phyloP scores from a whole-genome alignment of 2,888 invertebrate genomes.

The Zhengitettix transpicula region DNA sequence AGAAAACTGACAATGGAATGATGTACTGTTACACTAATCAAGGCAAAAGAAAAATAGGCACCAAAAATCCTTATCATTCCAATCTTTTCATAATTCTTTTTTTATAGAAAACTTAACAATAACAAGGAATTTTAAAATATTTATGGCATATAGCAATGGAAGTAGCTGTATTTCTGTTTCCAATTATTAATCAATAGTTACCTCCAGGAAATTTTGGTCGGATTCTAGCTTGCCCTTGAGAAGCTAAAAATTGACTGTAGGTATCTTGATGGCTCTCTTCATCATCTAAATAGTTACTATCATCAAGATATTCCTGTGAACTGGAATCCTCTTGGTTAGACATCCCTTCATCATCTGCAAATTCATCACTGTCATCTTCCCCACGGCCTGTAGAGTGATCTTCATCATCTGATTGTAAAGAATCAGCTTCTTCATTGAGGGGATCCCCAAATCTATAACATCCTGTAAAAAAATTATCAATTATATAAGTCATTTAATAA shows the following conservation, averaged over 20 bases:
- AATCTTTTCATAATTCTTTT: too few species aligned
- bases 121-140: too few species aligned
- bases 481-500: not conserved
- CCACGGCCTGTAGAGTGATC: slow-evolving; percentile 18
- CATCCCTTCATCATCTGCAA: slow-evolving; percentile 39
- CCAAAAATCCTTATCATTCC: too few species aligned
- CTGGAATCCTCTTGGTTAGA: slow-evolving; percentile 34
- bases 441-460: slow-evolving; percentile 52
- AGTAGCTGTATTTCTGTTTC: too few species aligned
- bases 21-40: too few species aligned
- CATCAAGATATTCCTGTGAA: slow-evolving; percentile 36
- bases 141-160: too few species aligned
- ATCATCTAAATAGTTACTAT: slow-evolving; percentile 21
- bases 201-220: slow-evolving; percentile 8
- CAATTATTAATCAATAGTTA: not conserved
- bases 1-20: too few species aligned
- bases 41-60: too few species aligned
- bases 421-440: slow-evolving; percentile 48
- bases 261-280: slow-evolving; percentile 13
- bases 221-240: slow-evolving; percentile 5
- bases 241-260: slow-evolving; percentile 9
- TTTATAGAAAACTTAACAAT: too few species aligned
- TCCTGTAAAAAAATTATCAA: slow-evolving; percentile 26
- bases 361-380: slow-evolving; percentile 36
- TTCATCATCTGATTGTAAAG: slow-evolving; percentile 56